Base-by-base conservation (phyloP, 1,140 invertebrate genomes). In the Drosophila auraria region DNA sequence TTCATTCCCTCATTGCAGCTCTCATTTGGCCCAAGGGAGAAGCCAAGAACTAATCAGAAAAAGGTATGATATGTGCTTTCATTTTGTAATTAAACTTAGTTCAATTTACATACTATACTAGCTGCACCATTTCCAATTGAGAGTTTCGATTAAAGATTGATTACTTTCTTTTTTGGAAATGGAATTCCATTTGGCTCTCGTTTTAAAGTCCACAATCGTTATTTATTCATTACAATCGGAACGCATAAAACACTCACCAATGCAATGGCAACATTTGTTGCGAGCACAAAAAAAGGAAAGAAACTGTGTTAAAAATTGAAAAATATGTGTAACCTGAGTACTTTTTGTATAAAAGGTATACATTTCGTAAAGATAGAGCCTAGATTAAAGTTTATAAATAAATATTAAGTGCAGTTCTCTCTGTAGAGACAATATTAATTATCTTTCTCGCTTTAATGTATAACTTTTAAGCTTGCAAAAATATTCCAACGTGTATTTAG, bases 191-290 rank as follows among this genome's bases (percentile, higher is more conserved):
- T 57, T 61, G 23, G 9, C 27, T 4, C 3, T 38, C 23, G 36
- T n/a, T 27, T 47, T 27, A 27, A 62, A 62, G 17, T 27, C n/a
- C 56, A 33, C 36, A 49, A 15, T 40, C 11, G 62, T 66, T 64
- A 64, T 49, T 54, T 68, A 70, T 70, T 70, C 25, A 69, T 69
- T 51, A 27, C 30, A 66, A 66, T 47, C n/a, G 20, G 47, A 64
- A 25, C n/a, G 33, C 30, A 63, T 40, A 42, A 63, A 33, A 61
- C 14, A 53, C 47, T 66, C 15, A 44, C 45, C 45, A 27, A 11
- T n/a, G 12, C 15, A 38, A 20, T 47, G 12, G 49, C 30, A 30
- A 40, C 38, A 38, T 44, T 58, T 58, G 53, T 17, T 38, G 49
- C 12, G 15, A 20, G 27, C 36, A 33, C 12, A 64, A 70, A 49